Base-by-base conservation (phyloP, 2,797 vertebrate genomes). In the Melanotaenia boesemani region DNA sequence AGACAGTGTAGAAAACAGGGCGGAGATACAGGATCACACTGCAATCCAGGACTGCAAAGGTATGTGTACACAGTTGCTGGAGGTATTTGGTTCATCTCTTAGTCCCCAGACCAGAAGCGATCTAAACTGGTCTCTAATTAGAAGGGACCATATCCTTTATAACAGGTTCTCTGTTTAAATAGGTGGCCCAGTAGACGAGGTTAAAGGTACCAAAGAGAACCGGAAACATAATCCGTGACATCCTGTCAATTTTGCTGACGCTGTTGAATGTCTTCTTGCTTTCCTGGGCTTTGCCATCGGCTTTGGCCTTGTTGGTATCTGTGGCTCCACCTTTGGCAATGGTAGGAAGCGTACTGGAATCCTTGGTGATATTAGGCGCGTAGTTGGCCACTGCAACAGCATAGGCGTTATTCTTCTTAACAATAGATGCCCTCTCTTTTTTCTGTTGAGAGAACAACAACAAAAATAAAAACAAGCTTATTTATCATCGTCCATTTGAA, bases 231-330 rank as follows among this genome's bases (percentile, higher is more conserved):
- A 99, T 96, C 92, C 98, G 95, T 81, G 98, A 98, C 95, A 99
- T 97, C 93, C 98, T 95, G 94, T 99, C 98, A 69, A 99, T 99
- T 96, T 98, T 99, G 95, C 98, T 99, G 74, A 99, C 98, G 12
- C 97, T 99, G 94, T 99, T 99, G 94, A 99, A 99, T 10, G 97
- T 98, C 94, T 99, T 99, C 96, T 98, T 99, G 83, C 94, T 95
- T 68, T 99, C 98, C 0, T 93, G 95, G 26, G 92, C 93, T 87
- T 98, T 99, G 8, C 96, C 93, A 26, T 97, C 97, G 0, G 90
- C 95, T 90, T 96, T 98, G 90, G 95, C 88, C 88, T 97, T 97
- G 93, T 94, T 96, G 56, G 94, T 92, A 61, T 99, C 97, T 3
- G 86, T 77, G 1, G 79, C 44, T 0, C 96, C 96, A 0, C 97